Conservation (phyloP, 2,113 vertebrate genomes). For the Calonectris borealis region DNA sequence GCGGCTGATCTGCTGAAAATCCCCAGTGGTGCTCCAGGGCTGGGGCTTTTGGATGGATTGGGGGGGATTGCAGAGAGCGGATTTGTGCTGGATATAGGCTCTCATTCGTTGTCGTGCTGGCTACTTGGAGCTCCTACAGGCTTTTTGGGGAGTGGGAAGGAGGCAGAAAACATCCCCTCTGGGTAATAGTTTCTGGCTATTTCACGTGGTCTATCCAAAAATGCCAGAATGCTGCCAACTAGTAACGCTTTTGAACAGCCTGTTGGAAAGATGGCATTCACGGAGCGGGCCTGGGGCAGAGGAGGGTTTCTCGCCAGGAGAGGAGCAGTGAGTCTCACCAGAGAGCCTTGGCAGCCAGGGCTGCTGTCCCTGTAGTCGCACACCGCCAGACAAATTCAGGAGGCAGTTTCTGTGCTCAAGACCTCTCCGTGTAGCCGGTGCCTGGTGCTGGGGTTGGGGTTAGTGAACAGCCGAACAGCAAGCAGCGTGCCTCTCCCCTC, state of each 20-base stretch:
- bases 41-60: not conserved
- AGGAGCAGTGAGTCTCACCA: not conserved
- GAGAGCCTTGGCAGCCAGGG: not conserved
- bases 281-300: not conserved
- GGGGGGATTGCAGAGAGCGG: not conserved
- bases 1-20: not conserved
- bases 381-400: not conserved
- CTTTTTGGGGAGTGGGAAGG: not conserved
- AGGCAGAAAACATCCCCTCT: not conserved
- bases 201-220: not conserved
- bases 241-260: not conserved
- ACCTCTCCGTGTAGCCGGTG: not conserved
- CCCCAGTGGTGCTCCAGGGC: not conserved
- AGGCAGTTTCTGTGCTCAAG: not conserved
- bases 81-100: not conserved
- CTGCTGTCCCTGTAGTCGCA: not conserved
- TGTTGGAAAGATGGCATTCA: not conserved
- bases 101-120: accelerated
- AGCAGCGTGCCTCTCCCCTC: not conserved
- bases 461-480: not conserved
- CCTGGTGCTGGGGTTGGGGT: not conserved
- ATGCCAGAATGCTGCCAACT: not conserved
- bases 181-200: not conserved
- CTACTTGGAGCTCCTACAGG: not conserved
- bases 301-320: not conserved